phyloP scores from a whole-genome alignment of 1,140 invertebrate genomes.

The Atta texana region DNA sequence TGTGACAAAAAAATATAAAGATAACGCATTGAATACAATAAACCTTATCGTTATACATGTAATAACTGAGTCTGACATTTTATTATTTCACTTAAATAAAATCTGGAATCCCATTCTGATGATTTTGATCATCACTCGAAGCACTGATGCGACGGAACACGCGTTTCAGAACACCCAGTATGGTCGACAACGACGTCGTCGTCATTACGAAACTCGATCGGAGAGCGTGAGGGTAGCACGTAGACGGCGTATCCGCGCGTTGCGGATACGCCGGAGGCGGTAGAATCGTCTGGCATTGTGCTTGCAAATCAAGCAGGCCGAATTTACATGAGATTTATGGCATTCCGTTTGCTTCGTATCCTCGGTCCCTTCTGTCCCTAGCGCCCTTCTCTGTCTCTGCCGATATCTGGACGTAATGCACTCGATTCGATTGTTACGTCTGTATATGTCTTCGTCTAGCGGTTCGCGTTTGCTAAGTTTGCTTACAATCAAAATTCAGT shows the following conservation, averaged over 20 bases:
- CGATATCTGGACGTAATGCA: slow-evolving; percentile 38
- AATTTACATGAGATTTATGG: slow-evolving; percentile 86
- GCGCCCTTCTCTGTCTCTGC: not conserved
- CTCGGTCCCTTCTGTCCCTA: slow-evolving; percentile 33
- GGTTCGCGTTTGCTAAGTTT: slow-evolving; percentile 26
- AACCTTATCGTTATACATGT: too few relatives aligned
- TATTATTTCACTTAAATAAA: not conserved
- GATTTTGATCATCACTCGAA: not conserved
- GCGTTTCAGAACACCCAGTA: slow-evolving; percentile 29
- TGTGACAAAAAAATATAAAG: too few relatives aligned
- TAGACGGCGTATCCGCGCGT: slow-evolving; percentile 73
- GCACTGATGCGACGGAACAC: too few relatives aligned
- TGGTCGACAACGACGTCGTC: slow-evolving; percentile 11
- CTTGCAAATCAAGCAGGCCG: slow-evolving; percentile 84
- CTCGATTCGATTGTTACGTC: slow-evolving; percentile 44
- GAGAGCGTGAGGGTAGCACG: slow-evolving; percentile 57
- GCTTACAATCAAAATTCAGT: not conserved
- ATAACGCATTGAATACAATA: too few relatives aligned
- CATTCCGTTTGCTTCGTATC: slow-evolving; percentile 81
- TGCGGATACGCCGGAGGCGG: slow-evolving; percentile 75
- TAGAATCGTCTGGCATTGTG: slow-evolving; percentile 84
- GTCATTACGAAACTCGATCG: slow-evolving; percentile 52
- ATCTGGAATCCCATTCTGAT: not conserved
- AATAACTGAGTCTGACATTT: too few relatives aligned
- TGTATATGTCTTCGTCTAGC: not conserved